Conservation (phyloP, 2,888 invertebrate genomes). For the Dicycla oo region DNA sequence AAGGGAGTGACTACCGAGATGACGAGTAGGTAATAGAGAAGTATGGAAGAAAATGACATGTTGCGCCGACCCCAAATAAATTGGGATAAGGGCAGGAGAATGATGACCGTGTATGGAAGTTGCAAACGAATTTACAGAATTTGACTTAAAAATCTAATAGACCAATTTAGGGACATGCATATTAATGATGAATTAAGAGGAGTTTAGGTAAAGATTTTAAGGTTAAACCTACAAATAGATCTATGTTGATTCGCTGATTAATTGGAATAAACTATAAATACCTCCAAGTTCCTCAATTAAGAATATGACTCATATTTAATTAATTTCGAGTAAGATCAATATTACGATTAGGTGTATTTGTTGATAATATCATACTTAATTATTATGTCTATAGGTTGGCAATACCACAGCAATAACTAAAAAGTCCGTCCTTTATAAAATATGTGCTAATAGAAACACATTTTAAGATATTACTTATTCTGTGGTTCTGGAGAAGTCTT, state of each 20-base stretch:
- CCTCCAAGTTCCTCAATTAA: conserved; percentile 45
- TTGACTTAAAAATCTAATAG: not conserved
- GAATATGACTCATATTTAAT: conserved; percentile 42
- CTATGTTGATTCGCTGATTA: not conserved
- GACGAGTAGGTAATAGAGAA: too few species aligned
- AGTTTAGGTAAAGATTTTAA: not conserved
- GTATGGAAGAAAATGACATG: too few species aligned
- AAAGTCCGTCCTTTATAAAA: not conserved
- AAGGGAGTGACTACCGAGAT: too few species aligned
- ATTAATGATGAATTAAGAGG: not conserved
- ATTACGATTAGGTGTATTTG: conserved; percentile 43
- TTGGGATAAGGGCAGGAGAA: too few species aligned
- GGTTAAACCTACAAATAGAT: conserved; percentile 3
- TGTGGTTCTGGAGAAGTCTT: not conserved
- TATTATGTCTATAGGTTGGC: not conserved
- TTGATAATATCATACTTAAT: not conserved
- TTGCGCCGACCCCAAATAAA: too few species aligned
- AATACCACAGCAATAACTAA: too few species aligned
- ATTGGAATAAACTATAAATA: conserved; percentile 15
- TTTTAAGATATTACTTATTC: not conserved
- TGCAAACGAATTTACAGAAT: not conserved
- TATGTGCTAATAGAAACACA: not conserved
- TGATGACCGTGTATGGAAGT: not conserved
- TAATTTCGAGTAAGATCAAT: conserved; percentile 27
- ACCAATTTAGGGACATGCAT: not conserved